phyloP scores from a whole-genome alignment of 1,140 invertebrate species.

The Papilio aristodemus region DNA sequence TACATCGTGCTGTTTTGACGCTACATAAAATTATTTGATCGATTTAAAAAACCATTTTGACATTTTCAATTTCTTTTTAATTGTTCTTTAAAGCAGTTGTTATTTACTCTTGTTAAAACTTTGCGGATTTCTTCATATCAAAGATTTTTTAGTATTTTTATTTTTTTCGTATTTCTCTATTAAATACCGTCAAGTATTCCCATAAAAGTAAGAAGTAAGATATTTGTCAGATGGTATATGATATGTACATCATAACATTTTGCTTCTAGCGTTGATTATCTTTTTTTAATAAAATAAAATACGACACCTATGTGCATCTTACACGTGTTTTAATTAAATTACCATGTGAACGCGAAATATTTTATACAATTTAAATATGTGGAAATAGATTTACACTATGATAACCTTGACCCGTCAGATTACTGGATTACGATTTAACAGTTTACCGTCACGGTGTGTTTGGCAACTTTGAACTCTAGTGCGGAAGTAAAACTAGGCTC shows the following conservation, averaged over 20 bases:
- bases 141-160: not conserved
- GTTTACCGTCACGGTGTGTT: not conserved
- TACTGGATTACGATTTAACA: not conserved
- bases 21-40: constrained; percentile 15
- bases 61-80: constrained; percentile 11
- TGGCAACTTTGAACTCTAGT: not conserved
- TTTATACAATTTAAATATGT: not conserved
- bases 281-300: too few species aligned
- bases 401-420: not conserved
- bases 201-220: not conserved
- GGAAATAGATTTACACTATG: not conserved
- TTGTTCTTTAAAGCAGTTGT: not conserved
- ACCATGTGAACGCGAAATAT: not conserved
- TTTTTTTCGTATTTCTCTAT: not conserved
- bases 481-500: not conserved
- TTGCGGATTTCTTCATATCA: not conserved
- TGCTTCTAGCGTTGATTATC: too few species aligned
- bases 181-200: not conserved
- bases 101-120: not conserved
- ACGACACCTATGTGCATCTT: too few species aligned
- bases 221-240: too few species aligned
- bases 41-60: not conserved
- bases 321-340: too few species aligned
- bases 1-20: constrained; percentile 19
- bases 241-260: too few species aligned